phyloP scores from a whole-genome alignment of 2,888 invertebrate genomes.

The Strigamia maritima region DNA sequence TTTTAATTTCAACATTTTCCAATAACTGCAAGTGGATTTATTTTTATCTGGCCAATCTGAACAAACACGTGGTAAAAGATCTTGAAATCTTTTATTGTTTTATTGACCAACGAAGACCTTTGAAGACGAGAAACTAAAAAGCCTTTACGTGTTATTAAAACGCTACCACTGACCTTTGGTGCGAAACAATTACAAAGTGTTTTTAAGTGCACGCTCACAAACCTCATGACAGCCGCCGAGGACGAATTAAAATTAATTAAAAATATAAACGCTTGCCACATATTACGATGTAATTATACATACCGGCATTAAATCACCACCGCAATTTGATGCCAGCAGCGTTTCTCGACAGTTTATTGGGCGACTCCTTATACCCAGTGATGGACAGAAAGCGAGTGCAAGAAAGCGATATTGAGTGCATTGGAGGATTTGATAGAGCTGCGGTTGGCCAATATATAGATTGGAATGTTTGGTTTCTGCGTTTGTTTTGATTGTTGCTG shows the following conservation, averaged over 20 bases:
- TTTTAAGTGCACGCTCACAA: not conserved
- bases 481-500: too few relatives aligned
- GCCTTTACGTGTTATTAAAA: not conserved
- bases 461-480: too few relatives aligned
- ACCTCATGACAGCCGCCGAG: not conserved
- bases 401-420: not conserved
- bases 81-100: conserved; percentile 1
- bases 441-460: too few relatives aligned
- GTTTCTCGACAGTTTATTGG: not conserved
- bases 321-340: not conserved
- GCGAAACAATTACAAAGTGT: not conserved
- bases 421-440: not conserved
- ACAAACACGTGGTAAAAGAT: not conserved
- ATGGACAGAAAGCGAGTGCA: conserved; percentile 2
- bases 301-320: not conserved
- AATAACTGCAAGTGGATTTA: not conserved
- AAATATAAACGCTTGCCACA: not conserved
- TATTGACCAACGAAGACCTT: conserved; percentile 16
- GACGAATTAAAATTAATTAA: conserved; percentile 29
- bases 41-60: not conserved
- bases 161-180: not conserved
- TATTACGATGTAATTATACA: not conserved
- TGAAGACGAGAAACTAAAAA: not conserved
- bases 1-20: not conserved
- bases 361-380: not conserved